These are phyloP conservation scores for Psylliodes chrysocephalus DNA, from an alignment of 2,888 invertebrate genomes.

Conservation along the genomic window DNA sequence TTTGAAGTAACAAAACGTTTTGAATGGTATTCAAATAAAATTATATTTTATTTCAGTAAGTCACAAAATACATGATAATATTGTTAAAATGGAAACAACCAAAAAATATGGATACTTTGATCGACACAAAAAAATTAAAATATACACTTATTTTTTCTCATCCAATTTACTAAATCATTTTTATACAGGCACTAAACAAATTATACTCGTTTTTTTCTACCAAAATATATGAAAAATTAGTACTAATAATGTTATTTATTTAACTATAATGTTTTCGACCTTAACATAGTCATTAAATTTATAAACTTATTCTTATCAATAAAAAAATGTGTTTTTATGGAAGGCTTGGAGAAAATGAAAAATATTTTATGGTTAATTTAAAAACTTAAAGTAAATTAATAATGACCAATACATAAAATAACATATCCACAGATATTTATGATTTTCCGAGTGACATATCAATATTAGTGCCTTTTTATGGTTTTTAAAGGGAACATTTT, in stretches of 20 bases:
- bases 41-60: background rate
- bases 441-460: too few species aligned
- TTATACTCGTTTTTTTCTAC: conserved; percentile 3
- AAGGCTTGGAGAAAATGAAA: conserved; percentile 4
- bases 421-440: too few species aligned
- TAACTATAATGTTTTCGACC: conserved; percentile 21
- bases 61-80: background rate
- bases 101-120: background rate
- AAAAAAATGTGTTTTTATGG: conserved; percentile 21
- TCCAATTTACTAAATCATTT: conserved; percentile 8
- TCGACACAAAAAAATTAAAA: conserved; percentile 18
- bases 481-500: too few species aligned
- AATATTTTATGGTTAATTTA: background rate
- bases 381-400: background rate
- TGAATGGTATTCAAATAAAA: too few species aligned
- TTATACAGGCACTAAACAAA: conserved; percentile 26
- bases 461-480: too few species aligned
- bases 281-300: conserved; percentile 19
- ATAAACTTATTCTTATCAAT: conserved; percentile 23
- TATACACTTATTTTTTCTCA: conserved; percentile 22
- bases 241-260: conserved; percentile 1
- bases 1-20: too few species aligned
- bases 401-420: background rate
- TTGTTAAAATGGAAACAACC: background rate
- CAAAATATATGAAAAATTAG: conserved; percentile 16